phyloP scores from a whole-genome alignment of 2,888 invertebrate species.

The Tineola bisselliella region DNA sequence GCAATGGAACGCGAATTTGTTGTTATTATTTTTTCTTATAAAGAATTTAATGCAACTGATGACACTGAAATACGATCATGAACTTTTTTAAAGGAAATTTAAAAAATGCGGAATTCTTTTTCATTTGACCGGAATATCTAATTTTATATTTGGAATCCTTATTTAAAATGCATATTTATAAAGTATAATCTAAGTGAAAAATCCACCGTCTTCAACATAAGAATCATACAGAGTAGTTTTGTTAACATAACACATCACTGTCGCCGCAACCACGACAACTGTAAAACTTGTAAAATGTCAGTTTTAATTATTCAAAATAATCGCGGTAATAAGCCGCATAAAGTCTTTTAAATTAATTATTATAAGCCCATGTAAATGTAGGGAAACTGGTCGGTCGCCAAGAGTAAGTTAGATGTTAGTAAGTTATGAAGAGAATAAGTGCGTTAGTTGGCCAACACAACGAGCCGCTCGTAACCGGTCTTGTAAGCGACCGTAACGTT shows the following conservation, averaged over 20 bases:
- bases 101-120: not conserved
- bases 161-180: too few relatives aligned
- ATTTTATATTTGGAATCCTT: too few relatives aligned
- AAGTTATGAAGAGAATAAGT: slow-evolving; percentile 14
- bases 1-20: not conserved
- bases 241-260: too few relatives aligned
- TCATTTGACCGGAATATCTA: too few relatives aligned
- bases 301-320: too few relatives aligned
- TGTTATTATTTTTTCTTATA: not conserved
- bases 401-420: slow-evolving; percentile 13
- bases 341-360: too few relatives aligned
- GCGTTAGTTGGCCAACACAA: slow-evolving; percentile 18
- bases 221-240: too few relatives aligned
- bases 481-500: slow-evolving; percentile 41
- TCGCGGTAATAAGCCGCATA: too few relatives aligned
- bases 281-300: too few relatives aligned
- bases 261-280: too few relatives aligned
- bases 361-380: not conserved
- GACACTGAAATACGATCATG: not conserved
- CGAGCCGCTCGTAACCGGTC: slow-evolving; percentile 37
- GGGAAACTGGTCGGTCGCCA: not conserved
- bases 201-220: too few relatives aligned
- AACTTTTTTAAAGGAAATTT: not conserved
- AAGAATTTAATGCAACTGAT: not conserved
- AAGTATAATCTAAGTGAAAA: too few relatives aligned